Percentiles rank a stretch among this genome's conserved stretches.
These are phyloP conservation scores for Caenorhabditis becei DNA, from an alignment of 2,888 invertebrate species.

Conservation along the genomic window DNA sequence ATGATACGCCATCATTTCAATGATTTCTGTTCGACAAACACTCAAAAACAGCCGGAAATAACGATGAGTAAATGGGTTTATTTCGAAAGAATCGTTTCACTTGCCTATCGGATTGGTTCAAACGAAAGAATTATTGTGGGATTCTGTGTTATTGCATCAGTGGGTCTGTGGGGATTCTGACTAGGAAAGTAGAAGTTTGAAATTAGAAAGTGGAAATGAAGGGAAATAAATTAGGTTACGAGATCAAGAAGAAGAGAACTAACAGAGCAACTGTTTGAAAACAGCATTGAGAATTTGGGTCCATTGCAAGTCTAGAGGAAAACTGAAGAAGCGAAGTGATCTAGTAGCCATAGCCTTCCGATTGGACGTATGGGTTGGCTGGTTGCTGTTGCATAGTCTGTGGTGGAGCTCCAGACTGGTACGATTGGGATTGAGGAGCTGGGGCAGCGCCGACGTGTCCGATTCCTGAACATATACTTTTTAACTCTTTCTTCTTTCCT, in stretches of 20 bases:
- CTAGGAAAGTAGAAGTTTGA: constrained; percentile 4
- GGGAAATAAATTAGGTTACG: neutral
- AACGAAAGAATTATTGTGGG: neutral
- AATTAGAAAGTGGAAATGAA: constrained; percentile 15
- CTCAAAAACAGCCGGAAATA: constrained; percentile 24
- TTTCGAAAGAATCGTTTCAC: constrained; percentile 9
- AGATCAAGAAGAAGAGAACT: neutral
- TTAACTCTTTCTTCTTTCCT: neutral
- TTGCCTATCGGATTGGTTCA: too few relatives aligned
- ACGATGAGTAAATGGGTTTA: constrained; percentile 24
- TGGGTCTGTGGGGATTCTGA: constrained; percentile 20
- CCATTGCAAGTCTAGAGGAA: neutral
- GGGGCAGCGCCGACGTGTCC: constrained; percentile 55
- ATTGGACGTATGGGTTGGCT: constrained; percentile 67
- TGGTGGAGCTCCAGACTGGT: constrained; percentile 64
- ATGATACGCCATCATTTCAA: constrained; percentile 17
- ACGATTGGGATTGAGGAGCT: constrained; percentile 47
- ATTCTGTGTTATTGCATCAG: constrained; percentile 40
- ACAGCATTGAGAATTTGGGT: too few relatives aligned
- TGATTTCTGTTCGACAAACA: constrained; percentile 41
- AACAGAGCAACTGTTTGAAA: constrained; percentile 20
- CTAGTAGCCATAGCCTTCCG: constrained; percentile 71
- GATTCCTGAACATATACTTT: constrained; percentile 49
- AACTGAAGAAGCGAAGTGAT: neutral
- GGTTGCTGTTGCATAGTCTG: constrained; percentile 64